A percentile compares a stretch with the other conserved stretches of the same genome.
Conservation (phyloP, 2,888 invertebrate species). For the Zaprionus bogoriensis region DNA sequence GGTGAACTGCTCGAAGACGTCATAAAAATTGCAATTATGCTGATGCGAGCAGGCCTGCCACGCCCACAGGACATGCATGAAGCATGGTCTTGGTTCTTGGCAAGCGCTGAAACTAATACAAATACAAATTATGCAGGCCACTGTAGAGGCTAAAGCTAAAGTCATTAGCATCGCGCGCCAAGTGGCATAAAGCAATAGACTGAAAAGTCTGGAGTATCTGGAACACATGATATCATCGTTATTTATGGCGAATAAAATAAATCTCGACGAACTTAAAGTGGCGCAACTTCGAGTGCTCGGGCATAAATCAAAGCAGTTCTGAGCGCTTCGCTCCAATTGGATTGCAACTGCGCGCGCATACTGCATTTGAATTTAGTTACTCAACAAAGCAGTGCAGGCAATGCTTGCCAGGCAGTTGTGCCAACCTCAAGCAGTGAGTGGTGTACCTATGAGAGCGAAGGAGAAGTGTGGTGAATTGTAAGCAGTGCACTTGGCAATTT, state of each 20-base stretch:
- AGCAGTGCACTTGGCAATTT: background rate
- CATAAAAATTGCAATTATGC: constrained; percentile 70
- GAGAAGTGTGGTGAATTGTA: background rate
- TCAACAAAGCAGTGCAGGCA: constrained; percentile 12
- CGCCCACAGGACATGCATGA: constrained; percentile 10
- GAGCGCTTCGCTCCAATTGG: too few species aligned
- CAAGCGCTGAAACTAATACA: constrained; percentile 45
- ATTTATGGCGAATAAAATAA: background rate
- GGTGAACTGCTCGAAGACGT: constrained; percentile 42
- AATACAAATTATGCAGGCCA: constrained; percentile 66
- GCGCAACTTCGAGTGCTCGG: background rate
- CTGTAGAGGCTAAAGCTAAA: constrained; percentile 61
- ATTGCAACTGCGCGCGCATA: too few species aligned
- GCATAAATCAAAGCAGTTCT: too few species aligned
- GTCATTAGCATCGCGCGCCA: constrained; percentile 60
- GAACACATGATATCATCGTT: constrained; percentile 19
- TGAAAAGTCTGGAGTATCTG: background rate
- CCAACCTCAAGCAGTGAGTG: too few species aligned
- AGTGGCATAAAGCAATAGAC: constrained; percentile 17
- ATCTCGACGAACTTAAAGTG: background rate
- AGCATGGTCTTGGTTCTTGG: constrained; percentile 40
- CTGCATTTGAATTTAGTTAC: background rate
- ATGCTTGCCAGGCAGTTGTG: too few species aligned
- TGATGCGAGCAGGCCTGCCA: constrained; percentile 51
- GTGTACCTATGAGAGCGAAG: too few species aligned